Base-by-base conservation (phyloP, 1,140 invertebrate genomes). In the Meloidogyne floridensis region DNA sequence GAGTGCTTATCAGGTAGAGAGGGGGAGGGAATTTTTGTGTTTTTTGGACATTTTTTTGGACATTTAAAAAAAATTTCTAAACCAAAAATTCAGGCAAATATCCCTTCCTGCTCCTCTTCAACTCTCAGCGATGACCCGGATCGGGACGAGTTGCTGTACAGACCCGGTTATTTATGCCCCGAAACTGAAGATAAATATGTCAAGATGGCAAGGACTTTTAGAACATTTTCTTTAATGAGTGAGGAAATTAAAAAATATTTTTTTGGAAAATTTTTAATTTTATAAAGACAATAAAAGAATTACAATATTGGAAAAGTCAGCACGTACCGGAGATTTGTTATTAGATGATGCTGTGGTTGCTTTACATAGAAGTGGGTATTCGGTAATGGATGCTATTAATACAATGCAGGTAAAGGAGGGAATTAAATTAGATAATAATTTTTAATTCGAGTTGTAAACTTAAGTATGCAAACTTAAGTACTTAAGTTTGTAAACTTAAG, bases 1-100 rank as follows among this genome's bases (percentile, higher is more conserved):
- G 92, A 93, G 94, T 91, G 94, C 94, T 91, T 95, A 96, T 93
- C 95, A 96, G 94, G 95, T 95, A 86, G 87, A 88, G 32, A 32
- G 32, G 32, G 32, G 2, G 2, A 2, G 32, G 32, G 32, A 32
- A 32, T 32, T 32, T 32, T 32, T 32, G 32, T 54, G 5, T 15
- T 84, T 42, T 69, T 42, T 81, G 51, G 10, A 18, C 3, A 73
- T 42, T 71, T 83, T 82, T 53, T 18, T 80, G 3, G 20, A 82
- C 76, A 86, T n/a, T 51, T 53, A n/a, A 2, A 15, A 47, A 65
- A 2, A 15, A 4, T 47, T 32, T n/a, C 80, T 88, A 43, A 77
- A 32, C 32, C 32, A 32, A 32, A 32, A 32, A 32, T 32, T 32
- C 32, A 88, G 87, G 87, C 87, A 7, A 83, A 87, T 18, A 75